Evolutionary conservation across 2,113 vertebrate species (phyloP), one percentile per base, ranked within the genome.

Genomic region (Takifugu bimaculatus): DNA sequence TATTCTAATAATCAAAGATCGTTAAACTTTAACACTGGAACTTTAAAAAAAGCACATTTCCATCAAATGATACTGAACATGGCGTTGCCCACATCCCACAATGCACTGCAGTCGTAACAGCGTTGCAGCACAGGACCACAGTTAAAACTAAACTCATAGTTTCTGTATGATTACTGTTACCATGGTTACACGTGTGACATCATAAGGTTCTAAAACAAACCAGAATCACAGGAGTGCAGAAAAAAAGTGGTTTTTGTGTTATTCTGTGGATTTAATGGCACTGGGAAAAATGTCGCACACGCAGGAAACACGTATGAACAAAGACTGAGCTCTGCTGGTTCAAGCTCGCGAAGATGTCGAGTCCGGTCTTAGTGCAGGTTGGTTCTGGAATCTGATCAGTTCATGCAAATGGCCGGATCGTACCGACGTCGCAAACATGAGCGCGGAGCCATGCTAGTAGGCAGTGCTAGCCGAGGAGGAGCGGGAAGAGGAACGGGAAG

Each of bases 391-490:
- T 54, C 42, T n/a, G 55, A 60, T 77, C 43, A 61, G 39, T 70
- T 79, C 73, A 74, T 84, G 78, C 83, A 57, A 45, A 50, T 48
- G 63, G 68, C 74, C 57, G n/a, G 11, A 12, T 7, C 10, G 47
- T 5, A 15, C 5, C 14, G 47, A 49, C 14, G 11, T 47, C 13
- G 13, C 13, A 11, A 11, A 47, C 14, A 4, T 5, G 15, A n/a
- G 14, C 45, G 45, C 26, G 48, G 54, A 67, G 77, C 75, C 73
- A 69, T 75, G 73, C 77, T 63, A 48, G 68, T 62, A 74, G 72
- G 70, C 67, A 58, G 60, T 53, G 55, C 75, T 60, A 78, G 61
- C 57, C 39, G 59, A 55, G 2, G 15, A 42, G 57, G 54, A 29
- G 20, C 20, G 20, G 20, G 20, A 20, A 20, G 56, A 57, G 57